Percentiles rank a stretch among this genome's conserved stretches.
These are phyloP conservation scores for Acleris laterana DNA, from an alignment of 2,888 invertebrate species.

Conservation along the genomic window DNA sequence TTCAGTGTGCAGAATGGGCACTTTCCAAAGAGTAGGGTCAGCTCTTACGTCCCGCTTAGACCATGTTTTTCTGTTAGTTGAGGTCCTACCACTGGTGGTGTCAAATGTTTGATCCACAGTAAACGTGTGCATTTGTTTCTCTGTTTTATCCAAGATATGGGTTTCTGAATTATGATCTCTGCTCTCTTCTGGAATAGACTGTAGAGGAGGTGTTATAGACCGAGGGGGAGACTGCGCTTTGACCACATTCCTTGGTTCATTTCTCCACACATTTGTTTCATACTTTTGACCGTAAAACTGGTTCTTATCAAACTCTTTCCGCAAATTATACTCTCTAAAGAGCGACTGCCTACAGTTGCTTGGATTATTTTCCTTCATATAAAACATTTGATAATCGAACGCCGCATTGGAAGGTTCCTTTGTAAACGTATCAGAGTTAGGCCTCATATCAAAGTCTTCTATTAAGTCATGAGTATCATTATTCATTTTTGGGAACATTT, in stretches of 20 bases:
- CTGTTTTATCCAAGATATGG: constrained; percentile 61
- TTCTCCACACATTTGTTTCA: constrained; percentile 72
- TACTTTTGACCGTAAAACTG: constrained; percentile 42
- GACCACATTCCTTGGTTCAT: constrained; percentile 54
- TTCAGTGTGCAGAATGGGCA: constrained; percentile 58
- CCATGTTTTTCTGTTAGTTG: constrained; percentile 61
- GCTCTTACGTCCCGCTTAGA: constrained; percentile 69
- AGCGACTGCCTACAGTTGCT: constrained; percentile 61
- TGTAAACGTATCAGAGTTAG: constrained; percentile 80
- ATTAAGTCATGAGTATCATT: constrained; percentile 68
- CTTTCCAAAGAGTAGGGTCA: constrained; percentile 71
- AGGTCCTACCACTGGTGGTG: constrained; percentile 52
- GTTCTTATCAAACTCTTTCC: constrained; percentile 58
- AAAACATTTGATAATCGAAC: constrained; percentile 47
- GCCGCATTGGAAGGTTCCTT: constrained; percentile 77
- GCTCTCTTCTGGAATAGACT: constrained; percentile 81
- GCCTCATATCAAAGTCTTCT: constrained; percentile 61
- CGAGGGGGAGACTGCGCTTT: constrained; percentile 63
- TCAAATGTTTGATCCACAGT: constrained; percentile 76
- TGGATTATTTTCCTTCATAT: constrained; percentile 19
- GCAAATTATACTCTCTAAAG: constrained; percentile 66
- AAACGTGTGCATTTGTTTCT: constrained; percentile 67
- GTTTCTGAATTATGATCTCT: constrained; percentile 59
- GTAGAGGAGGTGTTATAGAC: constrained; percentile 70
- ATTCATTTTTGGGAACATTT: constrained; percentile 62